phyloP scores from a whole-genome alignment of 1,140 invertebrate species.

The Sarcophaga bullata region DNA sequence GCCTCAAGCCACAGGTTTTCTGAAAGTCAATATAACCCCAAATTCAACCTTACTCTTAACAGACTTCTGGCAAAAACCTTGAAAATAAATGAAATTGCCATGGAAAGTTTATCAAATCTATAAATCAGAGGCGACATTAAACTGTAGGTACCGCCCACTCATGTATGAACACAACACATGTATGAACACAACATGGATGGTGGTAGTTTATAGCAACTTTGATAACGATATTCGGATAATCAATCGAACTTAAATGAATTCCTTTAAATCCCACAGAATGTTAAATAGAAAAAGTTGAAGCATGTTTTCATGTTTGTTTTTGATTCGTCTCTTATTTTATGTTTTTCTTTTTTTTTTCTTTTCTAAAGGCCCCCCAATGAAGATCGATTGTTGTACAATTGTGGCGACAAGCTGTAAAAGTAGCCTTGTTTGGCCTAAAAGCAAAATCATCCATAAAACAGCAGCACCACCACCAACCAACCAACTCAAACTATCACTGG shows the following conservation, averaged over 20 bases:
- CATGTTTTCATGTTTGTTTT: constrained; percentile 4
- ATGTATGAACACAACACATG: no score
- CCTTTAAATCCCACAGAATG: neutral
- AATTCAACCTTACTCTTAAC: no score
- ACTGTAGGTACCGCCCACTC: no score
- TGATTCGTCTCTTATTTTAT: neutral
- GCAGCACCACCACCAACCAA: neutral
- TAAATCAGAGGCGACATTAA: no score
- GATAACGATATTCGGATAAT: no score
- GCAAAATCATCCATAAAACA: constrained; percentile 41
- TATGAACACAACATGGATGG: no score
- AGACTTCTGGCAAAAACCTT: no score
- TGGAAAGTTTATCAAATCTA: no score
- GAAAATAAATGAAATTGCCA: no score
- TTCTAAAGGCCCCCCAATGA: constrained; percentile 30
- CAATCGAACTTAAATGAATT: neutral
- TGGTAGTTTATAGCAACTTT: no score
- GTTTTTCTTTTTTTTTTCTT: neutral
- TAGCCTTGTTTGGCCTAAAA: constrained; percentile 32
- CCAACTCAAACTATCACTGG: neutral
- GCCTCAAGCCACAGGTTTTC: no score
- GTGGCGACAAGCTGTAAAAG: constrained; percentile 34
- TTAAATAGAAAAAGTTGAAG: neutral
- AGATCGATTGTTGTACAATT: constrained; percentile 37
- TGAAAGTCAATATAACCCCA: no score